Evolutionary conservation across 2,113 vertebrate species (phyloP), one percentile per base, ranked within the genome.

Genomic region (Asarcornis scutulata): DNA sequence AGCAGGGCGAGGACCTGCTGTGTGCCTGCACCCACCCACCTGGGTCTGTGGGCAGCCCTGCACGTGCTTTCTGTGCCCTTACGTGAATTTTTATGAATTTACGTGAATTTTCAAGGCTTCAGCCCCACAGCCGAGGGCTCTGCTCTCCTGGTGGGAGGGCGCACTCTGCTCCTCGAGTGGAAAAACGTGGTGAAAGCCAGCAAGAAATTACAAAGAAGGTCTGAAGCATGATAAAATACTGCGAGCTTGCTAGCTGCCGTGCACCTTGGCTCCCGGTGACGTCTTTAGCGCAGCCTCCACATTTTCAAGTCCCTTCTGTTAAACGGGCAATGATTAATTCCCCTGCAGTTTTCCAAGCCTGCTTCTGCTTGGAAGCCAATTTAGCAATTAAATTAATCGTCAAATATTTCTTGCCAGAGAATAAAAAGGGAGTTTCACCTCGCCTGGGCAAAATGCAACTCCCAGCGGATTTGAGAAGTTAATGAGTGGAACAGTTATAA

Each of bases 351-450:
- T 94, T 91, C 95, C 95, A 89, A 89, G 83, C 29, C 77, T 88
- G 93, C 71, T 94, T 79, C 93, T 97, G 83, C 92, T 95, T 71
- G 79, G 86, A 85, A 92, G 93, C 94, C 95, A 97, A 95, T 96
- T 96, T 96, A 95, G 95, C 88, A 96, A 95, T 95, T 96, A 95
- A 96, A 95, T 96, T 96, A 97, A 96, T 96, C n/a, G 6, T 74
- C 83, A 83, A 86, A 69, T 85, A 92, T 82, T 95, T 94, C 91
- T 86, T 97, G 91, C 86, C 93, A 83, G 79, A 75, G 86, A 94
- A 92, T 60, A 66, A 93, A 95, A 94, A 80, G 0, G 12, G 38
- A 91, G 58, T 92, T 91, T 94, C 90, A 91, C 90, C 81, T 93
- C 18, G 71, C 71, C 71, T 67, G 92, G 91, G 93, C 93, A 95